phyloP scores from a whole-genome alignment of 2,888 invertebrate genomes.

The Acrobasis suavella region DNA sequence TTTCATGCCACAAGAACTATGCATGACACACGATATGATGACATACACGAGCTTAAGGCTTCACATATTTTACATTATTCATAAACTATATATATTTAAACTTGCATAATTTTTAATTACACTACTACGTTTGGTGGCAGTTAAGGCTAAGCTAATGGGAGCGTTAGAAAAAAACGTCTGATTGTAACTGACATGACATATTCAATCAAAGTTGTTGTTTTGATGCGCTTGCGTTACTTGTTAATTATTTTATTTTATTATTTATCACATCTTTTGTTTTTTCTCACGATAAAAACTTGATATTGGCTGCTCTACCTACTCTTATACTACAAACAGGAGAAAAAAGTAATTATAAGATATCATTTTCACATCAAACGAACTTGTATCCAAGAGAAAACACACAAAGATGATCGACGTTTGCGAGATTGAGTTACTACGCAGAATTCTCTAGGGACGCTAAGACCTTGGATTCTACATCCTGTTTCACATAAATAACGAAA shows the following conservation, averaged over 20 bases:
- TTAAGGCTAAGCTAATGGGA: neutral
- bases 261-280: too few species aligned
- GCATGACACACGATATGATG: constrained; percentile 23
- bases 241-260: neutral
- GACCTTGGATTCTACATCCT: constrained; percentile 10
- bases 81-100: neutral
- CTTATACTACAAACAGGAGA: neutral
- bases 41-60: constrained; percentile 33
- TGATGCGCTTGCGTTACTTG: neutral
- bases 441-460: neutral
- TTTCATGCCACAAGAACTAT: constrained; percentile 7
- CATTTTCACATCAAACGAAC: neutral
- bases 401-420: constrained; percentile 5
- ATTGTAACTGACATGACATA: too few species aligned
- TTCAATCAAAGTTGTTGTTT: neutral
- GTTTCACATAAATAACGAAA: constrained; percentile 8
- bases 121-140: neutral
- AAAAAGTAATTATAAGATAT: neutral
- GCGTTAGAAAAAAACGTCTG: too few species aligned
- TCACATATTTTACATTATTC: constrained; percentile 11
- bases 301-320: too few species aligned
- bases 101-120: neutral
- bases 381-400: neutral
- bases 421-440: constrained; percentile 4
- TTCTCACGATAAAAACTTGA: too few species aligned